These are phyloP conservation scores for Cichlasoma orientale DNA, from an alignment of 2,797 vertebrate species.

Conservation along the genomic window DNA sequence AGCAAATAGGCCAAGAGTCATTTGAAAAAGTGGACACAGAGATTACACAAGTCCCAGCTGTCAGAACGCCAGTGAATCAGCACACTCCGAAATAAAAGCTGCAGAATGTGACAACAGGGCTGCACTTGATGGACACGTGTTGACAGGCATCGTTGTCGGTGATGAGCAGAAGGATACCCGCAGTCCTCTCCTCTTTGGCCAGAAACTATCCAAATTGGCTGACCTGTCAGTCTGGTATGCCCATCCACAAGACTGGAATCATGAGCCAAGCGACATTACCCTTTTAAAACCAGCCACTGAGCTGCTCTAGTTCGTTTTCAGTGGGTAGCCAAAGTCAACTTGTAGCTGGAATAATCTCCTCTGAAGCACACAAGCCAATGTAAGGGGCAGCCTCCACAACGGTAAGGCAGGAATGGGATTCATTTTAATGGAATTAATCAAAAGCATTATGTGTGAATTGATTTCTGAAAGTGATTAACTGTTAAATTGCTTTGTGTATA, in stretches of 20 bases:
- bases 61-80: constrained; percentile 72
- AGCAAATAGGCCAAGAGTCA: constrained; percentile 70
- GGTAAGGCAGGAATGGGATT: not conserved
- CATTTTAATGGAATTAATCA: not conserved
- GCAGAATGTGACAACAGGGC: constrained; percentile 63
- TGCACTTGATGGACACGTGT: constrained; percentile 69
- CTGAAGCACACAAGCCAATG: not conserved
- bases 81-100: constrained; percentile 74
- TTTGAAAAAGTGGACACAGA: constrained; percentile 69
- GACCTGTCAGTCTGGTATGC: constrained; percentile 44
- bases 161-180: constrained; percentile 56
- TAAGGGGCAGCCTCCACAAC: not conserved
- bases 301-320: constrained; percentile 29
- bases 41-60: constrained; percentile 79
- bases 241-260: constrained; percentile 32
- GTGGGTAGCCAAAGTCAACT: constrained; percentile 42
- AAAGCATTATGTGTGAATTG: not conserved
- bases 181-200: constrained; percentile 56
- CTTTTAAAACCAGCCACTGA: constrained; percentile 39
- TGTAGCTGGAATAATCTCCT: constrained; percentile 26
- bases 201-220: constrained; percentile 69
- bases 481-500: not conserved
- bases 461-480: not conserved
- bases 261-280: constrained; percentile 34
- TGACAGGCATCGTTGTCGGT: constrained; percentile 62